phyloP scores from a whole-genome alignment of 2,113 vertebrate genomes.

The Nycticebus coucang region DNA sequence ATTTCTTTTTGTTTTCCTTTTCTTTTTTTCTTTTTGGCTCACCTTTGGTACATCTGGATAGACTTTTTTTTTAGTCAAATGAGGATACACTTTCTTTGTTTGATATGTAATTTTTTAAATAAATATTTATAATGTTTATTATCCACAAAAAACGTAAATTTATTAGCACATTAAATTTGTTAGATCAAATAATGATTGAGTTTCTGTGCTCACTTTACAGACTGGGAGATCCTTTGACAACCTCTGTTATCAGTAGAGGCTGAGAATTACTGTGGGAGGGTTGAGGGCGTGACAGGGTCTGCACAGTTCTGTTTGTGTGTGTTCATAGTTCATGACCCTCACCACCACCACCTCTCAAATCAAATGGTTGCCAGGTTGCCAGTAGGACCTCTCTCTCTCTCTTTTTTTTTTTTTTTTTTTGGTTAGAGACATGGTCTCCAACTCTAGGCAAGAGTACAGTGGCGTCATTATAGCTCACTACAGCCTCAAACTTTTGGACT shows the following conservation, averaged over 20 bases:
- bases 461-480: no score
- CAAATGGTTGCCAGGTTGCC: not conserved
- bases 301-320: not conserved
- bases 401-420: no score
- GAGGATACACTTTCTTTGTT: not conserved
- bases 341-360: not conserved
- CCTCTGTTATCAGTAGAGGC: not conserved
- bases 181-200: not conserved
- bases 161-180: not conserved
- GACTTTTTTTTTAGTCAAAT: not conserved
- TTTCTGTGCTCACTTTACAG: not conserved
- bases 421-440: no score
- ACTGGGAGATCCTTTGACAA: not conserved
- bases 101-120: not conserved
- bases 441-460: no score
- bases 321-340: not conserved
- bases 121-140: not conserved
- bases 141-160: not conserved
- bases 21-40: no score
- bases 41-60: no score
- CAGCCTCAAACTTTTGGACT: no score
- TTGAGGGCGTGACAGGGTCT: fast-evolving
- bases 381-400: no score
- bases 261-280: not conserved
- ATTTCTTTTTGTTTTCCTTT: not conserved